Percentiles rank a stretch among this genome's conserved stretches.
Conservation (phyloP, 53 echinoderm and acorn worm species). For the Astropecten irregularis region DNA sequence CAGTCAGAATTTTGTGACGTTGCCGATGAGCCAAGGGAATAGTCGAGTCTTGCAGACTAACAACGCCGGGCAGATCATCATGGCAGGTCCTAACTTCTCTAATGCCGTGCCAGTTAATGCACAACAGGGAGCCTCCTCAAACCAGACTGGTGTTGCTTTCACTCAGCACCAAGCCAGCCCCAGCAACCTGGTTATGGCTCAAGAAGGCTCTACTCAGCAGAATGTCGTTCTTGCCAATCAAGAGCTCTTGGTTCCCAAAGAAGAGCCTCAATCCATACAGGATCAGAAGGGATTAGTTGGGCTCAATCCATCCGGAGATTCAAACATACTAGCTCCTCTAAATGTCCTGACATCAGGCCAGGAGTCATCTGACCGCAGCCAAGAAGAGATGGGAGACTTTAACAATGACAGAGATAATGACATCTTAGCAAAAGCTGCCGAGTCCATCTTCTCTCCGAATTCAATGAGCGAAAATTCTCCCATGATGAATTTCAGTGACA, state of each 20-base stretch:
- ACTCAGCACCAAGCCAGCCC: conserved; percentile 13
- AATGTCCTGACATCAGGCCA: conserved; percentile 38
- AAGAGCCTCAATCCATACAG: not conserved
- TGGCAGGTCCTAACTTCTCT: conserved; percentile 25
- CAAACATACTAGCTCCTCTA: conserved; percentile 34
- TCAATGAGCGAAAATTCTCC: conserved; percentile 57
- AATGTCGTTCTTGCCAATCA: conserved; percentile 10
- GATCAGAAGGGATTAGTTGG: conserved; percentile 24
- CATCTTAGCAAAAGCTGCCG: conserved; percentile 96
- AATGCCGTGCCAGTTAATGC: conserved; percentile 1
- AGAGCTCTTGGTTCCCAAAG: not conserved
- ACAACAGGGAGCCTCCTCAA: not conserved
- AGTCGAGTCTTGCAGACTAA: conserved; percentile 42
- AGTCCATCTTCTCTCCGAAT: conserved; percentile 81
- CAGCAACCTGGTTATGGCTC: not conserved
- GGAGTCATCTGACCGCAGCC: not conserved
- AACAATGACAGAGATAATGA: conserved; percentile 67
- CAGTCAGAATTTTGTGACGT: not conserved
- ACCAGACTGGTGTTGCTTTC: conserved; percentile 6
- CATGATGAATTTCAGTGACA: conserved; percentile 63
- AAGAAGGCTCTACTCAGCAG: not conserved
- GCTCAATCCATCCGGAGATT: not conserved
- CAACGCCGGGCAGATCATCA: conserved; percentile 34
- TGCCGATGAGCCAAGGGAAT: conserved; percentile 33
- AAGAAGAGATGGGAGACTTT: conserved; percentile 38